A percentile compares a stretch with the other conserved stretches of the same genome.
phyloP scores from a whole-genome alignment of 1,140 invertebrate genomes.

The Galleria mellonella region DNA sequence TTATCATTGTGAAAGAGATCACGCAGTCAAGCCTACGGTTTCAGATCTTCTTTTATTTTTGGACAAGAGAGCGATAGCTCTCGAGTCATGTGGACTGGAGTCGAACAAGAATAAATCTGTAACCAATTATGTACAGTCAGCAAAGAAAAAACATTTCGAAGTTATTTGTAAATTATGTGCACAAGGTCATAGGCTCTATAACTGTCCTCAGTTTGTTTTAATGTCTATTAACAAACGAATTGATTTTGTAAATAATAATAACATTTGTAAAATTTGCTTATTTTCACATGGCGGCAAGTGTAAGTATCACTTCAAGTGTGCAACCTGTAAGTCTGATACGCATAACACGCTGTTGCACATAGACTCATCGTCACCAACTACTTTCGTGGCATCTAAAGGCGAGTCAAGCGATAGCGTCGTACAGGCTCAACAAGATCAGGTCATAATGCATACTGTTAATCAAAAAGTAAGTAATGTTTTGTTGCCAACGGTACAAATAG shows the following conservation, averaged over 20 bases:
- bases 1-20: slow-evolving; percentile 1
- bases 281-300: slow-evolving; percentile 1
- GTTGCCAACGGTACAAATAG: background rate
- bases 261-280: slow-evolving; percentile 10
- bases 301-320: slow-evolving; percentile 4
- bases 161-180: too few relatives aligned
- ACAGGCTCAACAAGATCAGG: too few relatives aligned
- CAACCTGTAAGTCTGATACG: background rate
- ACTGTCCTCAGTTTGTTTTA: background rate
- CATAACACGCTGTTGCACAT: slow-evolving; percentile 5
- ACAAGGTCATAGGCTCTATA: slow-evolving; percentile 1
- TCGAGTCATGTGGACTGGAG: too few relatives aligned
- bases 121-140: too few relatives aligned
- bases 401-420: too few relatives aligned
- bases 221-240: background rate
- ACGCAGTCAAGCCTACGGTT: too few relatives aligned
- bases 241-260: background rate
- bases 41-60: too few relatives aligned
- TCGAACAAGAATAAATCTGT: too few relatives aligned
- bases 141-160: too few relatives aligned
- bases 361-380: background rate
- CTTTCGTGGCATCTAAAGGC: background rate
- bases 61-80: too few relatives aligned
- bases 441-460: background rate
- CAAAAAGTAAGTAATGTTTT: background rate